A percentile compares a stretch with the other conserved stretches of the same genome.
phyloP scores from a whole-genome alignment of 2,113 vertebrate species.

The Trematocara stigmaticum region DNA sequence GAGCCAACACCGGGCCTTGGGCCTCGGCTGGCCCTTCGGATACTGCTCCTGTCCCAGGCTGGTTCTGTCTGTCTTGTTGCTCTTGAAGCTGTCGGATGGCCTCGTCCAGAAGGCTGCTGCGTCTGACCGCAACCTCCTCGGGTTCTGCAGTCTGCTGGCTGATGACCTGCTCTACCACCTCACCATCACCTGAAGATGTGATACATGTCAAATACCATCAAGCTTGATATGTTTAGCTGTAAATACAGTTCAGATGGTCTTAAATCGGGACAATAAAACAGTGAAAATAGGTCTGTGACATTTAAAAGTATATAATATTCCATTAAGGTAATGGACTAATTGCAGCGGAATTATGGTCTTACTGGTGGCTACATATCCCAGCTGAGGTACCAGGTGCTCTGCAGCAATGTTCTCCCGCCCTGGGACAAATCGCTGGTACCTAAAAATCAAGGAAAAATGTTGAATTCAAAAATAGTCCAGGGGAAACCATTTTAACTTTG shows the following conservation, averaged over 20 bases:
- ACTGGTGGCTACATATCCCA: constrained; percentile 97
- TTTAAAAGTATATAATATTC: background rate
- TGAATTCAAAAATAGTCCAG: background rate
- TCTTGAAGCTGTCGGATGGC: constrained; percentile 86
- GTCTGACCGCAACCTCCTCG: constrained; percentile 73
- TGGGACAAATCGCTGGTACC: constrained; percentile 90
- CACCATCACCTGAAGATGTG: constrained; percentile 83
- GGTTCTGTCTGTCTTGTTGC: constrained; percentile 78
- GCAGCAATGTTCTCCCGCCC: constrained; percentile 90
- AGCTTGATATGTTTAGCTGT: background rate
- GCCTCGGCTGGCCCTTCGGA: constrained; percentile 5
- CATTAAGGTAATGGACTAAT: background rate
- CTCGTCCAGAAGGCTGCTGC: constrained; percentile 81
- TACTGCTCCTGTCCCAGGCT: constrained; percentile 27
- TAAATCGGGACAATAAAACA: background rate
- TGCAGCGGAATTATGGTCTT: constrained; percentile 24
- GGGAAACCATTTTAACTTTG: background rate
- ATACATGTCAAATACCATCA: background rate
- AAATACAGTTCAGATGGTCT: background rate
- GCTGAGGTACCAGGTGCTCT: constrained; percentile 90
- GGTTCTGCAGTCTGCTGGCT: constrained; percentile 86
- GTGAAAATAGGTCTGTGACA: background rate
- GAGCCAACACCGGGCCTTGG: constrained; percentile 25
- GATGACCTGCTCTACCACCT: constrained; percentile 96
- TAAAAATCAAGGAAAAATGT: background rate